phyloP scores from a whole-genome alignment of 2,797 vertebrate species.

The Vireo griseus region DNA sequence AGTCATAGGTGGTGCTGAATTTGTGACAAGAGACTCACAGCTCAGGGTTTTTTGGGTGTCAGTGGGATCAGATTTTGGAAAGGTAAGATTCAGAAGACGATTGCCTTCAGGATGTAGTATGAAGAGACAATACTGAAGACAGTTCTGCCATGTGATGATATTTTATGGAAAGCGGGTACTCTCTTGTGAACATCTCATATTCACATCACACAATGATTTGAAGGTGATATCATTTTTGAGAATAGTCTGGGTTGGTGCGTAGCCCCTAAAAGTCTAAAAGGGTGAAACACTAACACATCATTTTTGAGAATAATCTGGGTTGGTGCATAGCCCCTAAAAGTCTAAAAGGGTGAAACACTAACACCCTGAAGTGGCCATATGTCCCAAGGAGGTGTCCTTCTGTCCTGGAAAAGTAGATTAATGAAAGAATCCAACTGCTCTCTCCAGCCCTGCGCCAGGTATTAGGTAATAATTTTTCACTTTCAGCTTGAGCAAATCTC shows the following conservation, averaged over 20 bases:
- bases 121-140: background rate
- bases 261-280: background rate
- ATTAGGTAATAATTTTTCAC: background rate
- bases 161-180: background rate
- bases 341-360: background rate
- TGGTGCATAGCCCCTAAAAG: fast-evolving
- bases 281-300: background rate
- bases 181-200: background rate
- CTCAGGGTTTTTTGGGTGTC: background rate
- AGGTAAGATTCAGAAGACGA: background rate
- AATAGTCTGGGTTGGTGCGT: fast-evolving
- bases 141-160: fast-evolving
- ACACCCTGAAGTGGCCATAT: background rate
- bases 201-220: background rate
- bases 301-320: background rate
- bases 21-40: background rate
- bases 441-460: background rate
- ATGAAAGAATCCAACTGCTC: background rate
- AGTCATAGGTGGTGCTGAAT: background rate
- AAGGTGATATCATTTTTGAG: background rate
- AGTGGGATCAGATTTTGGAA: background rate
- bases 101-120: background rate
- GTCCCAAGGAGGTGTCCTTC: background rate
- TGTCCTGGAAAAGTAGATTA: background rate
- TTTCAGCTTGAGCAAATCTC: background rate